A percentile compares a stretch with the other conserved stretches of the same genome.
Conservation (phyloP, 2,888 invertebrate species). For the Plutella xylostella region DNA sequence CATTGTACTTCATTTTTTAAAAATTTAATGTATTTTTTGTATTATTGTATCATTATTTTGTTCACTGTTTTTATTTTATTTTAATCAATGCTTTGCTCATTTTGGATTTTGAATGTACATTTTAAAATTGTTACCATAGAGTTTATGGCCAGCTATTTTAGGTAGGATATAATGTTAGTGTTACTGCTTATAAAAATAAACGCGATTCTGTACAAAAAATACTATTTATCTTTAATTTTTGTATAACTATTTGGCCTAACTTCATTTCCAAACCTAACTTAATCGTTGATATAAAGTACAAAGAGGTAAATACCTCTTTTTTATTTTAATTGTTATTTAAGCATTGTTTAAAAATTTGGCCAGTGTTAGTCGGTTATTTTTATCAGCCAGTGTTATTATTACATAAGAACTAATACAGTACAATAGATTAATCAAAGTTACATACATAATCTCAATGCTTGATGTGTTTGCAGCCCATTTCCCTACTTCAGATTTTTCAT, state of each 20-base stretch:
- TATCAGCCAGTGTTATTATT: slow-evolving; percentile 21
- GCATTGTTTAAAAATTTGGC: slow-evolving; percentile 30
- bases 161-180: slow-evolving; percentile 45
- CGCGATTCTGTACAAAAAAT: slow-evolving; percentile 30
- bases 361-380: slow-evolving; percentile 48
- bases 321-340: neutral
- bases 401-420: slow-evolving; percentile 29
- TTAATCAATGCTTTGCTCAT: slow-evolving; percentile 57
- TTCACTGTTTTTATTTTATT: slow-evolving; percentile 23
- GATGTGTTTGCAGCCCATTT: slow-evolving; percentile 3
- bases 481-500: neutral
- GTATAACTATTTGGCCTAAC: neutral
- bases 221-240: neutral
- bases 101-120: slow-evolving; percentile 41
- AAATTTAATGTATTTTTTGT: slow-evolving; percentile 18
- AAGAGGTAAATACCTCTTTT: too few species aligned
- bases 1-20: slow-evolving; percentile 3
- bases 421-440: slow-evolving; percentile 47
- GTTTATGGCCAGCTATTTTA: slow-evolving; percentile 61
- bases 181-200: slow-evolving; percentile 49
- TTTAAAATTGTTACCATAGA: slow-evolving; percentile 57
- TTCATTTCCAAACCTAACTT: neutral
- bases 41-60: slow-evolving; percentile 12
- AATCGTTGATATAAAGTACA: too few species aligned
- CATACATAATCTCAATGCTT: slow-evolving; percentile 53